These are phyloP conservation scores for Episyrphus balteatus DNA, from an alignment of 1,140 invertebrate species.

Conservation along the genomic window DNA sequence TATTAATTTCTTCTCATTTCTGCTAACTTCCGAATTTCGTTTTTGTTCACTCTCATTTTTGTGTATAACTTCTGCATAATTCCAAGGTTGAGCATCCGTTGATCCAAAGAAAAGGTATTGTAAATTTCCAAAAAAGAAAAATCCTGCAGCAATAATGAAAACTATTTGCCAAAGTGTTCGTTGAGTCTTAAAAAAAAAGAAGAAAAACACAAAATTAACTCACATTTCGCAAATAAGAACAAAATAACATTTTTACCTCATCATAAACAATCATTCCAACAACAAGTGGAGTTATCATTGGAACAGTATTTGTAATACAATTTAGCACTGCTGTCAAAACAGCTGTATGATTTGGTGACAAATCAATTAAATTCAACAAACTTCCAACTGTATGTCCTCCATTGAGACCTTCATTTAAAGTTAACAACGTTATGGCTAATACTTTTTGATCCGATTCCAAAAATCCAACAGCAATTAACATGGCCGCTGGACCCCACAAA, in stretches of 20 bases:
- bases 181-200: background rate
- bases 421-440: constrained; percentile 48
- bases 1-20: too few relatives aligned
- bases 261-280: constrained; percentile 53
- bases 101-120: constrained; percentile 58
- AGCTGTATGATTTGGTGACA: constrained; percentile 66
- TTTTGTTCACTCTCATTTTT: too few relatives aligned
- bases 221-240: too few relatives aligned
- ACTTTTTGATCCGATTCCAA: constrained; percentile 38
- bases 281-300: constrained; percentile 57
- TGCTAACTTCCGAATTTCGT: too few relatives aligned
- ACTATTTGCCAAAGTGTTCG: constrained; percentile 57
- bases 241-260: constrained; percentile 37
- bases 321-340: constrained; percentile 61
- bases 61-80: constrained; percentile 30
- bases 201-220: too few relatives aligned
- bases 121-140: constrained; percentile 57
- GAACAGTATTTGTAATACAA: constrained; percentile 58
- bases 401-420: constrained; percentile 64
- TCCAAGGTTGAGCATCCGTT: constrained; percentile 52
- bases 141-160: constrained; percentile 59
- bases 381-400: constrained; percentile 63
- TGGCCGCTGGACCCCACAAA: constrained; percentile 46
- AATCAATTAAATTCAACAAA: constrained; percentile 59
- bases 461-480: constrained; percentile 51